phyloP scores from a whole-genome alignment of 2,797 vertebrate genomes.

The Mormyrops boulengeri region DNA sequence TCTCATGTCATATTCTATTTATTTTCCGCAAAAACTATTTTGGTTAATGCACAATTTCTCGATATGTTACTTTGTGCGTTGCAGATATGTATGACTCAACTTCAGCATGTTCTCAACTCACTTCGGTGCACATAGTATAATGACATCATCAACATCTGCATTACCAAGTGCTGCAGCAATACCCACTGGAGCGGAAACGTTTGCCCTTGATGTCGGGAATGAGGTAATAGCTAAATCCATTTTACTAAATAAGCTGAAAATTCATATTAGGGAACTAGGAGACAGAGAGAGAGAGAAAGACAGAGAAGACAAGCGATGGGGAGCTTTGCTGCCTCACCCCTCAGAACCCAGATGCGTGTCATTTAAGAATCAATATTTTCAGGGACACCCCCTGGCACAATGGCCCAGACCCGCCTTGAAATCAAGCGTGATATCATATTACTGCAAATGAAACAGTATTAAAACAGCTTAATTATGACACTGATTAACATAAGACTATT shows the following conservation, averaged over 20 bases:
- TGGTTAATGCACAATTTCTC: not conserved
- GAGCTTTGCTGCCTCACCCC: not conserved
- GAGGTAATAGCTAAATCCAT: not conserved
- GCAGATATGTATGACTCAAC: not conserved
- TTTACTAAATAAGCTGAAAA: not conserved
- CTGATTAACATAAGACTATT: not conserved
- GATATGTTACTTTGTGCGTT: not conserved
- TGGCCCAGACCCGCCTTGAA: not conserved
- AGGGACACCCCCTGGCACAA: not conserved
- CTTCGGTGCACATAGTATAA: not conserved
- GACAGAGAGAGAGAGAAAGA: not conserved
- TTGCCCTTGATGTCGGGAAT: not conserved
- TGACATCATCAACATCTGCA: constrained; percentile 11
- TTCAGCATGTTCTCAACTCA: not conserved
- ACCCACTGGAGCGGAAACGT: not conserved
- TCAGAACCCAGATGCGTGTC: not conserved
- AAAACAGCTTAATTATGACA: not conserved
- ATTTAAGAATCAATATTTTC: not conserved
- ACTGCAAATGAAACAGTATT: not conserved
- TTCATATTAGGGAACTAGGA: not conserved
- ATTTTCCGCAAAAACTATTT: not conserved
- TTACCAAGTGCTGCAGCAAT: not conserved
- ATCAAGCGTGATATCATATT: not conserved
- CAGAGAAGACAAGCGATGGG: not conserved
- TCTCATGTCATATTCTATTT: not conserved